Conservation (phyloP, 1,140 invertebrate species). For the Saxidomus purpurata region DNA sequence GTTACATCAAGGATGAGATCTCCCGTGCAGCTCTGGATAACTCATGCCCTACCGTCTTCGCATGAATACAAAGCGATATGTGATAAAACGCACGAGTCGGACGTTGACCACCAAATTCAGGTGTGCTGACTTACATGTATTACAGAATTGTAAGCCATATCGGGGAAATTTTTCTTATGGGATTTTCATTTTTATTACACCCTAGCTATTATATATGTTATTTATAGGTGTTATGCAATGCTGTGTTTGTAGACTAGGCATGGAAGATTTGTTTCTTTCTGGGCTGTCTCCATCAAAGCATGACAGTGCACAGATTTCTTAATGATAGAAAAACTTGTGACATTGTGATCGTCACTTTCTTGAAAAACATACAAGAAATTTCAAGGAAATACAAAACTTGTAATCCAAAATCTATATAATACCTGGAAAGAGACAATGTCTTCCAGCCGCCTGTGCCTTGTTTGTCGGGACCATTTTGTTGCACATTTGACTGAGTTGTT, state of each 20-base stretch:
- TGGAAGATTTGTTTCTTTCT: not conserved
- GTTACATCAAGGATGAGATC: constrained; percentile 45
- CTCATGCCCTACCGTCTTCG: not conserved
- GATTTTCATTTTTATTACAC: constrained; percentile 21
- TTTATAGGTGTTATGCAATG: not conserved
- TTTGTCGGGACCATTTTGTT: not conserved
- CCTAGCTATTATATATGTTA: not conserved
- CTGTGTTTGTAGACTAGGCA: not conserved
- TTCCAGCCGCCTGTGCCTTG: not conserved
- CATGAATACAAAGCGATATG: constrained; percentile 25
- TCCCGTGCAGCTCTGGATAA: constrained; percentile 57
- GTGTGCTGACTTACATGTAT: constrained; percentile 8
- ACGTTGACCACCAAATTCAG: constrained; percentile 2
- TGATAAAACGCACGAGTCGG: constrained; percentile 6
- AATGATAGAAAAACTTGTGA: too few relatives aligned
- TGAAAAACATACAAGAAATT: too few relatives aligned
- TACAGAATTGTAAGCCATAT: not conserved
- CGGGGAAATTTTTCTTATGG: not conserved
- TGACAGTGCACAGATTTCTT: too few relatives aligned
- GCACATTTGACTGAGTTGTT: constrained; percentile 26
- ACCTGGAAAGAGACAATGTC: not conserved
- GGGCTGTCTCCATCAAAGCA: too few relatives aligned
- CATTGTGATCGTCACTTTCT: too few relatives aligned
- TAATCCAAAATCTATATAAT: not conserved
- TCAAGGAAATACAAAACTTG: too few relatives aligned